Conservation (phyloP, 2,797 vertebrate species). For the Crenuchus spilurus region DNA sequence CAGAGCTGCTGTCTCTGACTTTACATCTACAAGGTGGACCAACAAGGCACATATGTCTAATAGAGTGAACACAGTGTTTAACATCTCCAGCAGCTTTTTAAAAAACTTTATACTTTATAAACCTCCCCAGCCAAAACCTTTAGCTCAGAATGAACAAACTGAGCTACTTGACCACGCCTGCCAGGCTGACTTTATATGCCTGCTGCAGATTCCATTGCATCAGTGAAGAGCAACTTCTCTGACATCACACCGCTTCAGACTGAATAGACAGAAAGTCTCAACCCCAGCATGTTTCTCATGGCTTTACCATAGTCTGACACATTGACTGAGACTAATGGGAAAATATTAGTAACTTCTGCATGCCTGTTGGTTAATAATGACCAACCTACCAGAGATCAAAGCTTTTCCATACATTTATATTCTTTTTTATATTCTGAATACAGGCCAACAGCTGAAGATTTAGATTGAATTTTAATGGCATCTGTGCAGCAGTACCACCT, state of each 20-base stretch:
- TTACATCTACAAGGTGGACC: too few relatives aligned
- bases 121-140: too few relatives aligned
- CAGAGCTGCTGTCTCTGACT: too few relatives aligned
- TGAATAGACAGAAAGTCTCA: neutral
- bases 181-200: conserved; percentile 20
- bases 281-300: neutral
- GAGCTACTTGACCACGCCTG: conserved; percentile 3
- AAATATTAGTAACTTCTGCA: neutral
- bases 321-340: neutral
- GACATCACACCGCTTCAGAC: conserved; percentile 2
- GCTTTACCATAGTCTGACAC: neutral
- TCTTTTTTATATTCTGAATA: neutral
- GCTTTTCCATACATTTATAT: neutral
- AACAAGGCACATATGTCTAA: too few relatives aligned
- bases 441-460: too few relatives aligned
- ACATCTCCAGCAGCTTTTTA: too few relatives aligned
- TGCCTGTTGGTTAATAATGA: neutral
- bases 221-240: conserved; percentile 35
- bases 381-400: neutral
- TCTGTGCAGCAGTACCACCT: neutral
- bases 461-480: neutral
- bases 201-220: conserved; percentile 42
- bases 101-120: too few relatives aligned
- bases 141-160: too few relatives aligned
- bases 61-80: too few relatives aligned